These are phyloP conservation scores for Apotomis turbidana DNA, from an alignment of 2,888 invertebrate species.

Conservation along the genomic window DNA sequence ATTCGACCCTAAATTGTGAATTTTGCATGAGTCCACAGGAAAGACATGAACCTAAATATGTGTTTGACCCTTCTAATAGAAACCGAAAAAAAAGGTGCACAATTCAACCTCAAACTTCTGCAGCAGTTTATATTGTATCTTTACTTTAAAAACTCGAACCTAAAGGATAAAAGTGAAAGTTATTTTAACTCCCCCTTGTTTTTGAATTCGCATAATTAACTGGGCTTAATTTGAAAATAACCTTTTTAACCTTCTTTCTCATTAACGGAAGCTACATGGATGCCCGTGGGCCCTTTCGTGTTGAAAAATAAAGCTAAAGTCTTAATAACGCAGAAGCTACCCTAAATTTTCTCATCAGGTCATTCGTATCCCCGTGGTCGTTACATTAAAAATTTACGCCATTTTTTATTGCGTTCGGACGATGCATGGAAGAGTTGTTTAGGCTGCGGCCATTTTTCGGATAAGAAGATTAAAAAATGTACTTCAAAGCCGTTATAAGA, in stretches of 20 bases:
- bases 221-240: constrained; percentile 26
- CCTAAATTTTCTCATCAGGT: constrained; percentile 20
- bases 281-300: constrained; percentile 13
- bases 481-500: neutral
- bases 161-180: neutral
- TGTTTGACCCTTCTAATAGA: too few species aligned
- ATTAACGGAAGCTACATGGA: constrained; percentile 23
- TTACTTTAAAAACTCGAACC: neutral
- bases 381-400: constrained; percentile 27
- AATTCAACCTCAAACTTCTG: neutral
- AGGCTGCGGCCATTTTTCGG: too few species aligned
- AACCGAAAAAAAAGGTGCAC: too few species aligned
- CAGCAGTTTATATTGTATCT: neutral
- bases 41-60: too few species aligned
- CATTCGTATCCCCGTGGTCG: neutral
- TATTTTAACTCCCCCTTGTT: constrained; percentile 15
- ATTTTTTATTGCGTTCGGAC: neutral
- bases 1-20: too few species aligned
- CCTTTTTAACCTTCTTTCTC: constrained; percentile 21
- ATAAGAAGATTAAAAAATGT: neutral
- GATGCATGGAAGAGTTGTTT: constrained; percentile 6
- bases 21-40: too few species aligned
- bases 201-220: constrained; percentile 29
- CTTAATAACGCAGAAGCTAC: constrained; percentile 21
- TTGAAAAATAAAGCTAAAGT: constrained; percentile 29